Percentiles rank a stretch among this genome's conserved stretches.
These are phyloP conservation scores for Drosophila teissieri DNA, from an alignment of 1,140 invertebrate species.

Conservation along the genomic window DNA sequence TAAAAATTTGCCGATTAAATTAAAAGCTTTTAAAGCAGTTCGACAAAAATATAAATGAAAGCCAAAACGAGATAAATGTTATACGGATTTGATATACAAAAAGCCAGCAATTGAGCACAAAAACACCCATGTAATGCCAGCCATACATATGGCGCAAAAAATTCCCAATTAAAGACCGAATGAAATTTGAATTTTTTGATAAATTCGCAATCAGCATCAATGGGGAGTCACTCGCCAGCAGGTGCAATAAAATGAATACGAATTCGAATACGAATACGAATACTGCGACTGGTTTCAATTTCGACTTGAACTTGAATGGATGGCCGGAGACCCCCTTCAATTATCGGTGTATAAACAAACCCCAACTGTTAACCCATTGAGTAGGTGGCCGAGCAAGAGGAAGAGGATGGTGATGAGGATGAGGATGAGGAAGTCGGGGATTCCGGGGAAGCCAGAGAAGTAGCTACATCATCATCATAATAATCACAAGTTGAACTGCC, in stretches of 20 bases:
- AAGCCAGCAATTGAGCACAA: constrained; percentile 1
- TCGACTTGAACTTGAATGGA: constrained; percentile 50
- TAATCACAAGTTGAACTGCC: constrained; percentile 37
- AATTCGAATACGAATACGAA: neutral
- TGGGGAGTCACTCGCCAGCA: constrained; percentile 27
- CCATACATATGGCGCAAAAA: neutral
- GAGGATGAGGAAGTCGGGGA: neutral
- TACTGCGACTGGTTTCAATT: constrained; percentile 43
- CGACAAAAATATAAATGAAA: neutral
- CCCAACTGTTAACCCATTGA: constrained; percentile 25
- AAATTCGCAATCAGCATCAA: constrained; percentile 24
- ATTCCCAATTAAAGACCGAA: constrained; percentile 29
- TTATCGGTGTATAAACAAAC: constrained; percentile 28
- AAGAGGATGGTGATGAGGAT: neutral
- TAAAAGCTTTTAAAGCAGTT: neutral
- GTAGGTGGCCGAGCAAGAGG: constrained; percentile 18
- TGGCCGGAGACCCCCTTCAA: constrained; percentile 20
- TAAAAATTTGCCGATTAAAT: neutral
- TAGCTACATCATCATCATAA: constrained; percentile 37
- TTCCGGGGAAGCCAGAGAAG: neutral
- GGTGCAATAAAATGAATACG: constrained; percentile 12
- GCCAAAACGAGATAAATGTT: neutral
- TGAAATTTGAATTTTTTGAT: constrained; percentile 10
- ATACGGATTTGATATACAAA: constrained; percentile 1
- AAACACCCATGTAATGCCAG: constrained; percentile 5